Conservation (phyloP, 2,113 vertebrate species). For the Pluvialis apricaria region DNA sequence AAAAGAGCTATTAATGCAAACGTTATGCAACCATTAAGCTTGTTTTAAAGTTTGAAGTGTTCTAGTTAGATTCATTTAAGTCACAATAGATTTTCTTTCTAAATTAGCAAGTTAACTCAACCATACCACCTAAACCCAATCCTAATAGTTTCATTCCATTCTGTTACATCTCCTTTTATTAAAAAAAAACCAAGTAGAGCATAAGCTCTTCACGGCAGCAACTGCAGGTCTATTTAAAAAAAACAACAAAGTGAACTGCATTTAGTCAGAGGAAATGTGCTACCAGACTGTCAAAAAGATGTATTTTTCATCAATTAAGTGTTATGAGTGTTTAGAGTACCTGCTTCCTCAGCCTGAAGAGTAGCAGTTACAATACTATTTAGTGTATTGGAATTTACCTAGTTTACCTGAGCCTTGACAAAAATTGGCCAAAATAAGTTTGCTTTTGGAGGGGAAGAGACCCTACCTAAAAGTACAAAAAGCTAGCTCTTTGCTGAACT, state of each 20-base stretch:
- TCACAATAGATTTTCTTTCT: neutral
- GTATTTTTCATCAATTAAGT: neutral
- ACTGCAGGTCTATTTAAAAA: neutral
- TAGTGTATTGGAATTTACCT: neutral
- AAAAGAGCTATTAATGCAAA: neutral
- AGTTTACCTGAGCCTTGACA: neutral
- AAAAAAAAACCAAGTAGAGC: neutral
- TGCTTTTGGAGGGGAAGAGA: neutral
- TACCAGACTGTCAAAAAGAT: neutral
- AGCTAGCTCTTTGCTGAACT: neutral
- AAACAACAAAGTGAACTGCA: neutral
- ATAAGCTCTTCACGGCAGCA: neutral
- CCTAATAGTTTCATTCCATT: neutral
- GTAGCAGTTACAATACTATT: neutral
- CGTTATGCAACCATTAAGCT: constrained; percentile 20
- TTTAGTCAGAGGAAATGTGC: neutral
- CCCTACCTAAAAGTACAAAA: neutral
- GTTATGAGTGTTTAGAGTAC: neutral
- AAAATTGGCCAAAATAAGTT: neutral
- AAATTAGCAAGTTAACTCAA: constrained; percentile 7
- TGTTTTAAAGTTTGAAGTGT: constrained; percentile 14
- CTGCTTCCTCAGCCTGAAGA: neutral
- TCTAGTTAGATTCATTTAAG: neutral
- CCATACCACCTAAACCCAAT: neutral
- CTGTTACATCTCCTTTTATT: neutral